A percentile compares a stretch with the other conserved stretches of the same genome.
These are phyloP conservation scores for Muricea muricata DNA, from an alignment of 92 coral and sea anemone species.

Conservation along the genomic window DNA sequence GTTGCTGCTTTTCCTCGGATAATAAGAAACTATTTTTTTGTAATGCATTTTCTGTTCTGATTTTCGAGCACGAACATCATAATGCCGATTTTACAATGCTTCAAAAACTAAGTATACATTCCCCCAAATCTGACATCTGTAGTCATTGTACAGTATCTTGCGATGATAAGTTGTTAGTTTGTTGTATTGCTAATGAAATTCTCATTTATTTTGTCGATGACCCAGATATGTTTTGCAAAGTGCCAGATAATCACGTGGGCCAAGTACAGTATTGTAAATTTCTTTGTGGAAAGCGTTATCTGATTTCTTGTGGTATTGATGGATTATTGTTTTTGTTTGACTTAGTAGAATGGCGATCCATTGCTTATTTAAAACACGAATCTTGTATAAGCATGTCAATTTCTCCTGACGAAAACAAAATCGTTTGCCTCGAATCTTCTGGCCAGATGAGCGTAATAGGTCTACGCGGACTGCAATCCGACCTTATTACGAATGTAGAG, in stretches of 20 bases:
- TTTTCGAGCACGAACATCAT: not conserved
- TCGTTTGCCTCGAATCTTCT: not conserved
- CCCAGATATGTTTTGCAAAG: not conserved
- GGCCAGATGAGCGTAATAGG: not conserved
- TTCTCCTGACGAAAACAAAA: conserved; percentile 8
- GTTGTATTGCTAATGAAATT: conserved; percentile 1
- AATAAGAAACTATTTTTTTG: conserved; percentile 1
- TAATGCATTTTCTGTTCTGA: not conserved
- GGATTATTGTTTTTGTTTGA: conserved; percentile 44
- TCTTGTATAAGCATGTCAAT: not conserved
- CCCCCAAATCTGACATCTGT: conserved; percentile 2
- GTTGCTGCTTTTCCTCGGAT: conserved; percentile 23
- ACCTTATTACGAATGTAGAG: not conserved
- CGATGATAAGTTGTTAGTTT: not conserved
- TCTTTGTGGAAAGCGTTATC: conserved; percentile 52
- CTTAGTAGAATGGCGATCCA: conserved; percentile 13
- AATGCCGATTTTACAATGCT: too few relatives aligned
- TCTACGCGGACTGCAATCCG: not conserved
- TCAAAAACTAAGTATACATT: too few relatives aligned
- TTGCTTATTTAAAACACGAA: conserved; percentile 6
- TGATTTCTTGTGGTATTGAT: conserved; percentile 30
- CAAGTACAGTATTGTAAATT: conserved; percentile 48
- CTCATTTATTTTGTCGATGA: not conserved
- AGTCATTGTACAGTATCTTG: conserved; percentile 1
- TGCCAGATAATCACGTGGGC: conserved; percentile 51